Base-by-base conservation (phyloP, 2,888 invertebrate species). In the Leptothorax acervorum region DNA sequence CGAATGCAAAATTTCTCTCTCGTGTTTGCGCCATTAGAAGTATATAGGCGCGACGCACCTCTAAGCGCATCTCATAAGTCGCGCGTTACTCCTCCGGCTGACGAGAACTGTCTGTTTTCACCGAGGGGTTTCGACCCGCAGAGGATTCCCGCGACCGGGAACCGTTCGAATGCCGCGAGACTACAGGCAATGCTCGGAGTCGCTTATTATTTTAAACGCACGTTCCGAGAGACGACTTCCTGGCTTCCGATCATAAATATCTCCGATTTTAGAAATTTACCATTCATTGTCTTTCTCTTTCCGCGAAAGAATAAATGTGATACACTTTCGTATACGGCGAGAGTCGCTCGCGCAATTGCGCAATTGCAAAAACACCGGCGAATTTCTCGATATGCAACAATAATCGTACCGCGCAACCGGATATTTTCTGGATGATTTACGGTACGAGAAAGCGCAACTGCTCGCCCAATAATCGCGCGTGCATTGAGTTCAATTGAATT, bases 1-100 rank as follows among this genome's bases (percentile, higher is more conserved):
- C 60, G 66, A 70, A 71, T 79, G 84, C 71, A 85, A 65, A 88
- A 86, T 89, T 89, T 89, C 89, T 86, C 89, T 81, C 89, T 81
- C 76, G 81, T 83, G 82, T 83, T 68, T 48, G 51, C 74, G 53
- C 75, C 15, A 63, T 45, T 74, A 55, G 23, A 35, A 0, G 45
- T 18, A n/a, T 11, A 48, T 55, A 65, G 8, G 5, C 15, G 66
- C 35, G 23, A 74, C 60, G 63, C 66, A 57, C 51, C 57, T 82
- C 82, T 70, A 75, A 74, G 23, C 28, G 57, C 18, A n/a, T 71
- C 84, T 70, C 18, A 62, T 28, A 51, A 86, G 62, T 73, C 85
- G 42, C 39, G 5, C 31, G 57, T 15, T 15, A 48, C 6, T 6
- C 45, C 60, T 51, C 45, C 55, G 42, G 65, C 82, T 65, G 83